Evolutionary conservation across 2,797 vertebrate genomes (phyloP), one percentile per base, ranked within the genome.

Genomic region (Balearica regulorum): DNA sequence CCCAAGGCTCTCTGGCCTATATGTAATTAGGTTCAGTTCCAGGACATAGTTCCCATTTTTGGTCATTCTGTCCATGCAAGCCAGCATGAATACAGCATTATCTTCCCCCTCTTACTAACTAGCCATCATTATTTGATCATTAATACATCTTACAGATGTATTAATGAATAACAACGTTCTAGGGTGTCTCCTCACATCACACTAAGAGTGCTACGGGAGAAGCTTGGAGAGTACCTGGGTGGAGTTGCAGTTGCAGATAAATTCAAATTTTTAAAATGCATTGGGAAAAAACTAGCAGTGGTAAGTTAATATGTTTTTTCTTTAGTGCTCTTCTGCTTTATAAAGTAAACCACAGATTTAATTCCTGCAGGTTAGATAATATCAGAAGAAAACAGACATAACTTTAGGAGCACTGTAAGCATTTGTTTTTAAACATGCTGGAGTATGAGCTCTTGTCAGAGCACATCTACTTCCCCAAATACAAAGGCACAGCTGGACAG

Each of bases 201-300:
- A 64, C 96, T 99, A 90, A 98, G 98, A 97, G 97, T 94, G 61
- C 97, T 99, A 65, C 98, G 98, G 95, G 96, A 98, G 61, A 98
- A 97, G 82, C 98, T 99, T 78, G 97, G 97, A 65, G 93, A 97
- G 22, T 98, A 99, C 80, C 98, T 99, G 62, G 98, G 98, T 57
- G 95, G 98, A 60, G 98, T 98, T 62, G 97, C 95, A 87, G 85
- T 97, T 87, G 43, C 97, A 91, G 98, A 99, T 91, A 98, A 98
- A 97, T 99, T 98, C 98, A 98, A 89, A 65, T 99, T 99, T 98
- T 98, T 99, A 95, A 99, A 99, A 98, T 99, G 98, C 94, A 98
- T 99, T 96, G 99, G 99, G 33, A 98, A 98, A 96, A 99, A 99
- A 89, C 97, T 99, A 97, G 99, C 98, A 76, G 95, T 99, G 98